Conservation (phyloP, 2,797 vertebrate genomes). For the Nasua narica region DNA sequence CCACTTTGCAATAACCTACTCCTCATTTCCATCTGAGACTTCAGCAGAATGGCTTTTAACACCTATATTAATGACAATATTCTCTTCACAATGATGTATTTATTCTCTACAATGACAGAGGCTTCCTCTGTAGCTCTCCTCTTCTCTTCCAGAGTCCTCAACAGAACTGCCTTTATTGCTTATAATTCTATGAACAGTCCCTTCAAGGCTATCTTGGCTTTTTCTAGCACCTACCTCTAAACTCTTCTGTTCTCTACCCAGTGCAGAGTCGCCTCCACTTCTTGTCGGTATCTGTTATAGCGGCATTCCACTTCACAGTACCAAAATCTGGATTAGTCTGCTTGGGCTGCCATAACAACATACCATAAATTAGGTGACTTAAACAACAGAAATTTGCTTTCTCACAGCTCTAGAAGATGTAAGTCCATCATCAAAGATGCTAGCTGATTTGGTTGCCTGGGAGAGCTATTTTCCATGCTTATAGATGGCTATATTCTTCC, state of each 20-base stretch:
- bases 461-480: neutral
- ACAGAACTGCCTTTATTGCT: neutral
- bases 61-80: neutral
- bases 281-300: neutral
- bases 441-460: neutral
- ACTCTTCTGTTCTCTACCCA: neutral
- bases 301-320: neutral
- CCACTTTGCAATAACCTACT: neutral
- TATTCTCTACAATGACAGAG: neutral
- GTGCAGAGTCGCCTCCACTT: neutral
- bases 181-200: neutral
- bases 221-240: neutral
- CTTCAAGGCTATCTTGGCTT: neutral
- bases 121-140: neutral
- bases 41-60: neutral
- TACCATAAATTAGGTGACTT: neutral
- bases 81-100: neutral
- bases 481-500: neutral
- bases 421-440: neutral
- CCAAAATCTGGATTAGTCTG: neutral
- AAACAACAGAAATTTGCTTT: neutral
- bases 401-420: neutral
- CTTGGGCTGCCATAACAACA: neutral
- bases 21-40: neutral
- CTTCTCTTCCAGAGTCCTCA: neutral